A percentile compares a stretch with the other conserved stretches of the same genome.
Conservation (phyloP, 2,113 vertebrate genomes). For the Neodontobutis hainanensis region DNA sequence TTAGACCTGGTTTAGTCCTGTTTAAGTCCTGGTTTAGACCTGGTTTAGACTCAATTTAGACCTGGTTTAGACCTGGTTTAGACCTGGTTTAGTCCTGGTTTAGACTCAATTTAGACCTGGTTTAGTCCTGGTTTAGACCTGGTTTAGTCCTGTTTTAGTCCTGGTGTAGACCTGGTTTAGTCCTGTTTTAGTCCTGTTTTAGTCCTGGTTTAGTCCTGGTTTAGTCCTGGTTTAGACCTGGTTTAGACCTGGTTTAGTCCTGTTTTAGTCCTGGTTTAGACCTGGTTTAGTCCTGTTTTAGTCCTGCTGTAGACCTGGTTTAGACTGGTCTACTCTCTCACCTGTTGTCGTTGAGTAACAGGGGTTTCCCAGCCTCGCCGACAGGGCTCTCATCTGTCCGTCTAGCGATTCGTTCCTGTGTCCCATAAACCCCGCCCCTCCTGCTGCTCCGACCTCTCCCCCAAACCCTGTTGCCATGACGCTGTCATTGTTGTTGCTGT, state of each 20-base stretch:
- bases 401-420: conserved; percentile 75
- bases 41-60: no score
- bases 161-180: no score
- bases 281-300: neutral
- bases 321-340: conserved; percentile 1
- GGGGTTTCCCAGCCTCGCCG: conserved; percentile 71
- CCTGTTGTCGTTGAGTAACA: conserved; percentile 24
- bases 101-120: neutral
- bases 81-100: neutral
- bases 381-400: conserved; percentile 67
- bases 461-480: neutral
- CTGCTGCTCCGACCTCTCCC: conserved; percentile 1
- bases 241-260: neutral
- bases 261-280: neutral
- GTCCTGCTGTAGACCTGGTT: neutral
- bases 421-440: conserved; percentile 72
- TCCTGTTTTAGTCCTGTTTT: no score
- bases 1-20: no score
- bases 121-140: neutral
- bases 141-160: no score
- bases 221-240: neutral
- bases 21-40: no score
- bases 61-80: neutral
- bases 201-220: no score
- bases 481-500: neutral